Percentiles rank a stretch among this genome's conserved stretches.
phyloP scores from a whole-genome alignment of 2,888 invertebrate species.

The Eugnorisma glareosa region DNA sequence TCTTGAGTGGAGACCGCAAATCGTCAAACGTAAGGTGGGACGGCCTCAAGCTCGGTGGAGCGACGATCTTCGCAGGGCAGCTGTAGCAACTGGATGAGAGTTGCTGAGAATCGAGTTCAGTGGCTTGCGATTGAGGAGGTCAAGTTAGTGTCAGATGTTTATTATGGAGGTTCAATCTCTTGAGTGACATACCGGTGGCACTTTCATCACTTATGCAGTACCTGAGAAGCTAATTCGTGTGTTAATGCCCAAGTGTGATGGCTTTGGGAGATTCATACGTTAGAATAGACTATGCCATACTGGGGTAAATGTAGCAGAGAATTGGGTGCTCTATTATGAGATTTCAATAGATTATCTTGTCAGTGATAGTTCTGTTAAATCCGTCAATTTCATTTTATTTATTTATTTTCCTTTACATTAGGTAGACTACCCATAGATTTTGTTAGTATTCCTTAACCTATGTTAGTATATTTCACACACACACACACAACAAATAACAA shows the following conservation, averaged over 20 bases:
- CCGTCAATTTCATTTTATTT: background rate
- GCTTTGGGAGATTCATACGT: background rate
- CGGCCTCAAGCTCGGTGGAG: no score
- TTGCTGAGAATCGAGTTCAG: no score
- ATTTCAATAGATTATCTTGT: background rate
- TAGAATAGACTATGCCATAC: background rate
- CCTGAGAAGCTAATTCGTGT: background rate
- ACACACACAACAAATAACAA: no score
- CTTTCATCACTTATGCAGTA: conserved; percentile 16
- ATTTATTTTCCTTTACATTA: no score
- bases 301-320: background rate
- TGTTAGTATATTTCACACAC: no score
- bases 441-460: no score
- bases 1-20: no score
- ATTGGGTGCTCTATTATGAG: background rate
- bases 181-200: background rate
- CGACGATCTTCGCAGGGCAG: no score
- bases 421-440: no score
- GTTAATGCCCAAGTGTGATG: background rate
- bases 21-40: no score
- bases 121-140: no score
- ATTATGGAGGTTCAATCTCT: background rate
- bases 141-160: background rate
- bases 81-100: no score
- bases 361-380: background rate